A percentile compares a stretch with the other conserved stretches of the same genome.
phyloP scores from a whole-genome alignment of 1,140 invertebrate species.

The Micrasema longulum region DNA sequence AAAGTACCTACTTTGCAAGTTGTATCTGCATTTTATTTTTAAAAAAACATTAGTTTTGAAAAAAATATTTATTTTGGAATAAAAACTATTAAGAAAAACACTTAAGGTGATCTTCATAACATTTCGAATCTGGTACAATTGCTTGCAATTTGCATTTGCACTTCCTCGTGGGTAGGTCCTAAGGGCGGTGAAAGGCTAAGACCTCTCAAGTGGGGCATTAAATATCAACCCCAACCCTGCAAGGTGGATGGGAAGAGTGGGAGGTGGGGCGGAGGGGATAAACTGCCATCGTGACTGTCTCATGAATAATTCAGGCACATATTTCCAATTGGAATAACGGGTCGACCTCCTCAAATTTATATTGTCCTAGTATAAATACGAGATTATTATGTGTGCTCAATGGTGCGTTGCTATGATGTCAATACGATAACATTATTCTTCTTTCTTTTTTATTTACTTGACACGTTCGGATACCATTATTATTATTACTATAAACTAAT shows the following conservation, averaged over 20 bases:
- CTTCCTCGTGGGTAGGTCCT: neutral
- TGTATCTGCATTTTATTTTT: too few species aligned
- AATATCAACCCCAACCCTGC: conserved; percentile 31
- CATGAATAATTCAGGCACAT: conserved; percentile 49
- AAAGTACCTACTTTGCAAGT: too few species aligned
- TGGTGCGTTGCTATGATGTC: conserved; percentile 19
- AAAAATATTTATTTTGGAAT: too few species aligned
- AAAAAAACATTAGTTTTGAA: too few species aligned
- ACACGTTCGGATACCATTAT: too few species aligned
- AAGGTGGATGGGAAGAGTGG: neutral
- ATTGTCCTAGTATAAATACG: conserved; percentile 27
- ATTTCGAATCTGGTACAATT: too few species aligned
- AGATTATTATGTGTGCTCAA: conserved; percentile 38
- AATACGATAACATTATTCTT: conserved; percentile 5
- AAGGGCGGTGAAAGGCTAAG: conserved; percentile 15
- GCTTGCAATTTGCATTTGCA: conserved; percentile 36
- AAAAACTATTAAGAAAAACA: too few species aligned
- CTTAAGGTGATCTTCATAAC: too few species aligned
- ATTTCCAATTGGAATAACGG: conserved; percentile 51
- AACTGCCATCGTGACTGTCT: conserved; percentile 19
- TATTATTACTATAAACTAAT: too few species aligned
- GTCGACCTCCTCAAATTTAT: conserved; percentile 32
- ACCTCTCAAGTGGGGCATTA: conserved; percentile 22
- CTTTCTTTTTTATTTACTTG: too few species aligned
- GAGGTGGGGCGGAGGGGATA: too few species aligned